Percentiles rank a stretch among this genome's conserved stretches.
Conservation (phyloP, 2,888 invertebrate species). For the Vesta saturnalis region DNA sequence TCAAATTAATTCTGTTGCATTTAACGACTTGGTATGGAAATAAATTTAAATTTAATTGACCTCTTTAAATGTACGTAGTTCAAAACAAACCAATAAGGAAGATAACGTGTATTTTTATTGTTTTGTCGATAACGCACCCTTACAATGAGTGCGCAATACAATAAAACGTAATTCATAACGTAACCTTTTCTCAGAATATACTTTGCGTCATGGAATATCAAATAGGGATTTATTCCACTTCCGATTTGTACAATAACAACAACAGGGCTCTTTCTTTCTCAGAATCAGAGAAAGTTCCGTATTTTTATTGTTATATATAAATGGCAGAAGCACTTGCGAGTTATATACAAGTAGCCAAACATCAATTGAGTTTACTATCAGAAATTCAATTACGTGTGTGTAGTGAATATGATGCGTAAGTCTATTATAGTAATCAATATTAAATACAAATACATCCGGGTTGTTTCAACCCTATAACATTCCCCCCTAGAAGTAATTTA, state of each 20-base stretch:
- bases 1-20: background rate
- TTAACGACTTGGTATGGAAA: background rate
- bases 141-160: conserved; percentile 2
- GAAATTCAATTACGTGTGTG: background rate
- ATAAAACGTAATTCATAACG: conserved; percentile 23
- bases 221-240: conserved; percentile 17
- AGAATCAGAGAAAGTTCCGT: conserved; percentile 6
- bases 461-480: too few species aligned
- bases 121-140: conserved; percentile 30
- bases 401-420: conserved; percentile 5
- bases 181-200: conserved; percentile 7
- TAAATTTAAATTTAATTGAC: conserved; percentile 7
- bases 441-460: too few species aligned
- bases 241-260: background rate
- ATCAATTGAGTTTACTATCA: background rate
- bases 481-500: too few species aligned
- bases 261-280: background rate
- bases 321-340: background rate
- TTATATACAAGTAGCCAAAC: background rate
- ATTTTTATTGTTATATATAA: conserved; percentile 1
- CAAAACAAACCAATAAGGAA: conserved; percentile 9
- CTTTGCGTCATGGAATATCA: conserved; percentile 30
- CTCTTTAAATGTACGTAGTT: background rate
- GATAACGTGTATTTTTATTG: background rate
- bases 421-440: too few species aligned